A percentile compares a stretch with the other conserved stretches of the same genome.
Evolutionary conservation across 2,113 vertebrate genomes (phyloP).

Genomic region (Gopherus flavomarginatus): DNA sequence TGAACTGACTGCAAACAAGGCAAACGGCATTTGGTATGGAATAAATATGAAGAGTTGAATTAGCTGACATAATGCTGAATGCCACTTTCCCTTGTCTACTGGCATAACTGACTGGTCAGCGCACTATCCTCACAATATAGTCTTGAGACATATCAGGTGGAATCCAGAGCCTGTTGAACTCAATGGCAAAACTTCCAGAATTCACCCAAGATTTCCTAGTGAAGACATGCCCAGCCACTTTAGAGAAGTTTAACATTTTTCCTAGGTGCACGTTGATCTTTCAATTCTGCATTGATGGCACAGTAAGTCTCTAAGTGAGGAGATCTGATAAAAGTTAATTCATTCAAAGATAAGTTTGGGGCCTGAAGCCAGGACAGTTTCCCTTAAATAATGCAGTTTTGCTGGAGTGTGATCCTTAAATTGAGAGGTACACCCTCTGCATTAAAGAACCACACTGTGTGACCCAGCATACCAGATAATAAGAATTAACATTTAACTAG

Average conservation of each 20-base stretch:
- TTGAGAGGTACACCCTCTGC: background rate
- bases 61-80: background rate
- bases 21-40: background rate
- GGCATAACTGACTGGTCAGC: background rate
- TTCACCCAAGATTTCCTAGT: background rate
- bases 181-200: background rate
- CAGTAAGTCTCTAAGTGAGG: background rate
- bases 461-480: background rate
- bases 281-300: background rate
- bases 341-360: background rate
- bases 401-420: too few species aligned
- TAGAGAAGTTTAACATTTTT: background rate
- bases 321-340: too few species aligned
- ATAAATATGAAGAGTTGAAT: background rate
- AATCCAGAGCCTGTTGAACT: background rate
- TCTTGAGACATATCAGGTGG: background rate
- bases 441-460: background rate
- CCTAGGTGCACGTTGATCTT: background rate
- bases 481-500: conserved; percentile 1
- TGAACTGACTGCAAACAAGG: background rate
- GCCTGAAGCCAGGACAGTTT: background rate
- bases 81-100: background rate
- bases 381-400: background rate
- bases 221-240: background rate
- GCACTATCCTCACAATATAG: background rate